Conservation (phyloP, 2,113 vertebrate genomes). For the Stegastes partitus region DNA sequence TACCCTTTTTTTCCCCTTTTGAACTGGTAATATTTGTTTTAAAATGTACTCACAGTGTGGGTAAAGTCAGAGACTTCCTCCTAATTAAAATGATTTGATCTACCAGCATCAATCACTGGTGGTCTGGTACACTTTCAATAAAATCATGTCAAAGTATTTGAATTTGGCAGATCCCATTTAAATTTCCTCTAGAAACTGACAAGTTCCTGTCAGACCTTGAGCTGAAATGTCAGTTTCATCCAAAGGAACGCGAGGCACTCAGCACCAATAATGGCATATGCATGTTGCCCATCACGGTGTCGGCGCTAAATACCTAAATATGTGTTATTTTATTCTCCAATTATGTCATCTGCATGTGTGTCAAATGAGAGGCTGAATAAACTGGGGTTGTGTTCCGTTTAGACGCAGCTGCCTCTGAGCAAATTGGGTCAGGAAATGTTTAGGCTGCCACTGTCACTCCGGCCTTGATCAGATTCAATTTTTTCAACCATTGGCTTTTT, state of each 20-base stretch:
- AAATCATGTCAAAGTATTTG: conserved; percentile 6
- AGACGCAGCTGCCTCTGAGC: conserved; percentile 33
- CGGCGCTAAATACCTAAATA: too few relatives aligned
- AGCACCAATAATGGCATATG: conserved; percentile 5
- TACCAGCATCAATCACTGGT: not conserved
- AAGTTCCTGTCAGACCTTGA: not conserved
- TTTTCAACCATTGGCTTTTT: conserved; percentile 48
- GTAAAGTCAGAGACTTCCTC: conserved; percentile 1
- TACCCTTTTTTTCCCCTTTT: not conserved
- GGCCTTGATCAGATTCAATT: conserved; percentile 53
- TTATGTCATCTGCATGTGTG: not conserved
- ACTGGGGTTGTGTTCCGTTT: not conserved
- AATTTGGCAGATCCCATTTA: not conserved
- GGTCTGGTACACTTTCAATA: not conserved
- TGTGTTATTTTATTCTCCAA: not conserved
- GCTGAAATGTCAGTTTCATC: conserved; percentile 1
- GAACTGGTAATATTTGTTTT: not conserved
- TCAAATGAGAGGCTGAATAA: conserved; percentile 6
- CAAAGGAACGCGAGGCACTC: not conserved
- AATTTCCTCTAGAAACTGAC: not conserved
- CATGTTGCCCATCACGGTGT: not conserved
- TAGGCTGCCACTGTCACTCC: conserved; percentile 30
- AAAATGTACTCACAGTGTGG: not conserved
- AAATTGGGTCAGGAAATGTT: conserved; percentile 56
- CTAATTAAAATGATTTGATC: conserved; percentile 35